Conservation (phyloP, 2,888 invertebrate species). For the Conistra vaccinii region DNA sequence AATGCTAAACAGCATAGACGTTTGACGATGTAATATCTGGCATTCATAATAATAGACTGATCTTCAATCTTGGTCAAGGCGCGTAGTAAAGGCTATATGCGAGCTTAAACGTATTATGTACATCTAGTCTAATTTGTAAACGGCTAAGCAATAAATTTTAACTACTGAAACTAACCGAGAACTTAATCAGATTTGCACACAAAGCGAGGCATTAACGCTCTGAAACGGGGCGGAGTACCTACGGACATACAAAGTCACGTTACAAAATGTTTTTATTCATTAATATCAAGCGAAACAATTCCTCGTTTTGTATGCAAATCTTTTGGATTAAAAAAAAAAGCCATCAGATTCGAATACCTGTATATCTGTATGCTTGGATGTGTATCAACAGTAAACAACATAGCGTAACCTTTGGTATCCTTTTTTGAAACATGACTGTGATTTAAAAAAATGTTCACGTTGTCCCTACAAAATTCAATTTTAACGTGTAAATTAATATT, state of each 20-base stretch:
- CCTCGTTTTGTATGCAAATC: constrained; percentile 46
- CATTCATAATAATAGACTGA: not conserved
- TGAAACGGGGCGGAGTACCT: not conserved
- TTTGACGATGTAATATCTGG: not conserved
- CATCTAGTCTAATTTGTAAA: not conserved
- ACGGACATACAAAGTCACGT: not conserved
- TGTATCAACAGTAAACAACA: constrained; percentile 66
- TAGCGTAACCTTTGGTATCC: constrained; percentile 60
- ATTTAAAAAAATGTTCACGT: constrained; percentile 61
- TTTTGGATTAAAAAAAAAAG: constrained; percentile 7
- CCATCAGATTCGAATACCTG: constrained; percentile 62
- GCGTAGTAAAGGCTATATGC: not conserved
- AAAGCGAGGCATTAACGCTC: constrained; percentile 2
- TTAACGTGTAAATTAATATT: constrained; percentile 55
- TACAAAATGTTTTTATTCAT: constrained; percentile 18
- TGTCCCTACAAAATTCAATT: constrained; percentile 54
- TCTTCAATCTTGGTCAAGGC: not conserved
- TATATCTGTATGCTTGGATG: constrained; percentile 59
- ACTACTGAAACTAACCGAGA: constrained; percentile 2
- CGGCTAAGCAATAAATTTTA: not conserved
- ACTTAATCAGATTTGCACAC: constrained; percentile 24
- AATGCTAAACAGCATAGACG: not conserved
- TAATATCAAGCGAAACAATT: constrained; percentile 12
- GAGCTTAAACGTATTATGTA: not conserved
- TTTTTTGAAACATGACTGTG: constrained; percentile 66